phyloP scores from a whole-genome alignment of 2,797 vertebrate species.

The Erithacus rubecula region DNA sequence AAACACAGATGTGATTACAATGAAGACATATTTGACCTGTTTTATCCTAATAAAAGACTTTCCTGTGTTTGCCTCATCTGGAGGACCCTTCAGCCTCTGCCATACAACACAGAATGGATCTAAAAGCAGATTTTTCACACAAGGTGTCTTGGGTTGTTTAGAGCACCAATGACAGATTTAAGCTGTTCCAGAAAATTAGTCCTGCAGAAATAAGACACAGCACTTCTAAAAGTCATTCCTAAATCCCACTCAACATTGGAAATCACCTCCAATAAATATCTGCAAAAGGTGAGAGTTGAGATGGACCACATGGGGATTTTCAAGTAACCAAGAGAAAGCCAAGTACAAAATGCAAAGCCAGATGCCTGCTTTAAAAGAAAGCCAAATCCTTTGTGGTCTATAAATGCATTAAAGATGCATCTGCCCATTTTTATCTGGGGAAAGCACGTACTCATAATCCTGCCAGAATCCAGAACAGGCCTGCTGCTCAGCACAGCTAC shows the following conservation, averaged over 20 bases:
- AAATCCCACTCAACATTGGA: background rate
- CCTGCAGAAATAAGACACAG: background rate
- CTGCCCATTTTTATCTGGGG: background rate
- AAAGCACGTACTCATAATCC: background rate
- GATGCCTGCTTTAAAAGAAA: conserved; percentile 1
- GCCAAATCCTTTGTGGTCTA: background rate
- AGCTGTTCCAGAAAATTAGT: background rate
- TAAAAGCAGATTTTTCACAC: background rate
- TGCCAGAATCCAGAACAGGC: background rate
- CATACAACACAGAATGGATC: accelerated
- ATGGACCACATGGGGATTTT: background rate
- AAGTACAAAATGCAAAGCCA: background rate
- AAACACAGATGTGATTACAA: background rate
- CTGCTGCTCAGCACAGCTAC: background rate
- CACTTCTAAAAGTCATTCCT: background rate
- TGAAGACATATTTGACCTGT: background rate
- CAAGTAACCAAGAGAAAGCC: background rate
- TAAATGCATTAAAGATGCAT: background rate
- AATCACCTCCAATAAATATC: background rate
- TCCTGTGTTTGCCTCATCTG: background rate
- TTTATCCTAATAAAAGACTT: background rate
- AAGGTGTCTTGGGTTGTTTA: background rate
- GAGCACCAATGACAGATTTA: background rate
- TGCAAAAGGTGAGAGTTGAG: accelerated
- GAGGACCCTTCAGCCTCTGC: background rate